Evolutionary conservation across 1,140 invertebrate species (phyloP).

Genomic region (Aphidius ervi): DNA sequence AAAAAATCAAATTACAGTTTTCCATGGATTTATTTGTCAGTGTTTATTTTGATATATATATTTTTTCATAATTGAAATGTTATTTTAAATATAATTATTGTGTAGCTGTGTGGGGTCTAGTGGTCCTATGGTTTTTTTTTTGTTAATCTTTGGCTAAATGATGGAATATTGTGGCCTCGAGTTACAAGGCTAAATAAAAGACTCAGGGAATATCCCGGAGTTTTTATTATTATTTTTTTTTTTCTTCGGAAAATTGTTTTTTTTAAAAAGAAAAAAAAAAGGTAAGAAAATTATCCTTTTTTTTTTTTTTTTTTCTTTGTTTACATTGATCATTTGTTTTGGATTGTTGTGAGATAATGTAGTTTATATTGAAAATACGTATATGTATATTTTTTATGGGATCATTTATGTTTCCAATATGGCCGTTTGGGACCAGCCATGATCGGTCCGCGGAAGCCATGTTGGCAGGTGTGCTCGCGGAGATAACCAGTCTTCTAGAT

Average conservation of each 20-base stretch:
- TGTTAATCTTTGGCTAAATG: background rate
- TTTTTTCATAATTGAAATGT: background rate
- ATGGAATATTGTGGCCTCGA: constrained; percentile 11
- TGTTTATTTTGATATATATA: too few relatives aligned
- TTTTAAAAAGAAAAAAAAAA: background rate
- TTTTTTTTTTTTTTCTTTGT: background rate
- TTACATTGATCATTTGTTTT: background rate
- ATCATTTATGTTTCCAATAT: constrained; percentile 46
- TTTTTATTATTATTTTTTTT: constrained; percentile 1
- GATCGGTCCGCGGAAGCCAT: constrained; percentile 53
- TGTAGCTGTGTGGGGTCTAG: constrained; percentile 4
- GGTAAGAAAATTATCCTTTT: background rate
- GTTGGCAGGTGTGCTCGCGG: constrained; percentile 50
- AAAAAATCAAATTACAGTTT: too few relatives aligned
- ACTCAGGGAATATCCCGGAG: background rate
- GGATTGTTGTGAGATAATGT: background rate
- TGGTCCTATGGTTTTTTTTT: background rate
- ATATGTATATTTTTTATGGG: constrained; percentile 29
- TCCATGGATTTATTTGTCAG: too few relatives aligned
- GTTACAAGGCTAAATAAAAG: constrained; percentile 12
- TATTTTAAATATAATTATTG: background rate
- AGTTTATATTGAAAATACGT: background rate
- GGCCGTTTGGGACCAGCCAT: constrained; percentile 49
- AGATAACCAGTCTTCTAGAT: constrained; percentile 29
- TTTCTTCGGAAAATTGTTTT: background rate